These are phyloP conservation scores for Branchellion lobata DNA, from an alignment of 2,888 invertebrate genomes.

Conservation along the genomic window DNA sequence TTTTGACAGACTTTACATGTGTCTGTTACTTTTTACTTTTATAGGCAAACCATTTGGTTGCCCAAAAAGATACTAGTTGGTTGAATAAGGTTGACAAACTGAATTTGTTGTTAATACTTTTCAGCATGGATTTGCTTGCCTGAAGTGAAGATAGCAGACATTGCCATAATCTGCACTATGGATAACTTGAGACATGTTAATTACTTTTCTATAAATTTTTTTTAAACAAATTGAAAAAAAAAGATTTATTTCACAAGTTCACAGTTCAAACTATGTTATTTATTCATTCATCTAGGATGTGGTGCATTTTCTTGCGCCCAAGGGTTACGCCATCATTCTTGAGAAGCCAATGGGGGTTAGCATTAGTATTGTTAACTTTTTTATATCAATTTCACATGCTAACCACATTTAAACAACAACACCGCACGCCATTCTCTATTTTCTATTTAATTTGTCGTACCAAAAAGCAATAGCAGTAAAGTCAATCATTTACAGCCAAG, in stretches of 20 bases:
- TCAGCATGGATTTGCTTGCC: slow-evolving; percentile 40
- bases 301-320: slow-evolving; percentile 15
- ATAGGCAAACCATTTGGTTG: no score
- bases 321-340: slow-evolving; percentile 37
- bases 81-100: not conserved
- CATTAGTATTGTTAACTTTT: not conserved
- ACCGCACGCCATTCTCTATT: no score
- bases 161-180: slow-evolving; percentile 39
- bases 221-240: no score
- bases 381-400: no score
- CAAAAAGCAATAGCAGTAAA: no score
- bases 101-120: not conserved
- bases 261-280: no score
- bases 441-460: no score
- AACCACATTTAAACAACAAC: no score
- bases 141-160: slow-evolving; percentile 34
- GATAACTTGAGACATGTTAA: slow-evolving; percentile 35
- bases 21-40: slow-evolving; percentile 4
- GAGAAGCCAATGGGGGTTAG: slow-evolving; percentile 42
- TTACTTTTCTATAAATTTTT: no score
- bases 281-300: slow-evolving; percentile 16
- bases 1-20: slow-evolving; percentile 37
- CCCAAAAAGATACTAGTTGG: no score
- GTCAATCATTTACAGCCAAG: slow-evolving; percentile 18
- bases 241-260: no score